Percentiles rank a stretch among this genome's conserved stretches.
Evolutionary conservation across 2,113 vertebrate genomes (phyloP).

Genomic region (Carollia perspicillata): DNA sequence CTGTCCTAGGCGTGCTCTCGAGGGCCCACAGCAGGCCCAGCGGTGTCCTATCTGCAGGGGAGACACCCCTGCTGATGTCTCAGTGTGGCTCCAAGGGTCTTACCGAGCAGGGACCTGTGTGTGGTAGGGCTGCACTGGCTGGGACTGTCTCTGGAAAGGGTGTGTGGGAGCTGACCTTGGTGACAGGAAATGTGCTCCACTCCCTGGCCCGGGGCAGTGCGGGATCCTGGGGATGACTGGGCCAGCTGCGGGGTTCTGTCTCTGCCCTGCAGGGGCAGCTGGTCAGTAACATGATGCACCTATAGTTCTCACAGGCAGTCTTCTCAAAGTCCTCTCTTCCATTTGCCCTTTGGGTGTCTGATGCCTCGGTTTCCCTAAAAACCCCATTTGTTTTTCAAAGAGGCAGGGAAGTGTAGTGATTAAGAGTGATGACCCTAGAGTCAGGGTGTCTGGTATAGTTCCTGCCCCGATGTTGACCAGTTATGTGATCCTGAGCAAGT

Average conservation of each 20-base stretch:
- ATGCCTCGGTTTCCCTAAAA: not conserved
- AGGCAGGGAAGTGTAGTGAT: not conserved
- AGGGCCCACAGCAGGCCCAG: fast-evolving
- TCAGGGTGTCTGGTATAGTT: not conserved
- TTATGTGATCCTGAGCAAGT: not conserved
- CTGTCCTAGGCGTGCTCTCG: fast-evolving
- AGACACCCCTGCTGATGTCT: fast-evolving
- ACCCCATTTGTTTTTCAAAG: not conserved
- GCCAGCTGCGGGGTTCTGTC: not conserved
- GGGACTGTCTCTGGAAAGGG: not conserved
- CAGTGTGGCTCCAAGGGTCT: not conserved
- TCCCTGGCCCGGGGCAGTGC: not conserved
- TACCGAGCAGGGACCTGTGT: not conserved
- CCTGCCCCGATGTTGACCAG: no score
- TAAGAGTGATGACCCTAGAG: not conserved
- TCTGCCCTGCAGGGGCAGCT: not conserved
- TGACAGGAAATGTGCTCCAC: fast-evolving
- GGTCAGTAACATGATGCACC: fast-evolving
- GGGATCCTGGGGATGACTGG: not conserved
- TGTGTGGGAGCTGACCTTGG: not conserved
- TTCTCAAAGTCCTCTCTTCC: not conserved
- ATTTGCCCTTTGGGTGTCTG: not conserved
- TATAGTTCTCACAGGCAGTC: fast-evolving
- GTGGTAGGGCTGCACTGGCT: not conserved
- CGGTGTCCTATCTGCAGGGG: not conserved